phyloP scores from a whole-genome alignment of 2,797 vertebrate genomes.

The Smutsia temminckii region DNA sequence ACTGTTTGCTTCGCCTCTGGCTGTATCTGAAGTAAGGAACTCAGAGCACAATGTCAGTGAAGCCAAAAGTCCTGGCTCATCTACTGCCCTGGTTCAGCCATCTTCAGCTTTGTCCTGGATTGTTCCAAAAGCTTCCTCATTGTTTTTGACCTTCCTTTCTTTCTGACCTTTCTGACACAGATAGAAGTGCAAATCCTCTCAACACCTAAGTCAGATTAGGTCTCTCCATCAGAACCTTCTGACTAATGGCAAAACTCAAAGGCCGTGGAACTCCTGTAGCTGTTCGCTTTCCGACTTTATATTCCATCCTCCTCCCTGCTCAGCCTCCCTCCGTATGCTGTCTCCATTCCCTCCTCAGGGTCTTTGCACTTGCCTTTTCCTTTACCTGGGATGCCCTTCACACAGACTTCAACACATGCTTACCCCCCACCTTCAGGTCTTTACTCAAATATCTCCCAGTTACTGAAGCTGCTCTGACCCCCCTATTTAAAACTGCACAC shows the following conservation, averaged over 20 bases:
- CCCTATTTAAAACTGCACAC: neutral
- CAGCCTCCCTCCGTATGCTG: neutral
- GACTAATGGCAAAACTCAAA: neutral
- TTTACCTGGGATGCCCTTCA: neutral
- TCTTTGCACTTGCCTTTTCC: neutral
- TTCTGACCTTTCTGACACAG: neutral
- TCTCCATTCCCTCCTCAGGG: neutral
- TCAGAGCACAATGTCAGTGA: neutral
- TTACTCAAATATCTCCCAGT: neutral
- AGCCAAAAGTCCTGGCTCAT: neutral
- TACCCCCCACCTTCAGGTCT: neutral
- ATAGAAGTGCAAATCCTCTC: neutral
- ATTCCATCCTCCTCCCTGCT: neutral
- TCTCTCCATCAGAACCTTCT: neutral
- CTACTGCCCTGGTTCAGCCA: neutral
- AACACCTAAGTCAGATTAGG: neutral
- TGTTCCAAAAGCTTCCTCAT: neutral
- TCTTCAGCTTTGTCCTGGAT: neutral
- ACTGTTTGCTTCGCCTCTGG: neutral
- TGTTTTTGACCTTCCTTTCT: neutral
- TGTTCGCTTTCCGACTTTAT: neutral
- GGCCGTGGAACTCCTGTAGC: neutral
- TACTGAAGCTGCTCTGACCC: neutral
- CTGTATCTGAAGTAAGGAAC: neutral
- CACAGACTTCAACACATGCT: neutral